phyloP scores from a whole-genome alignment of 2,797 vertebrate species.

The Oceanodroma leucorhoa region DNA sequence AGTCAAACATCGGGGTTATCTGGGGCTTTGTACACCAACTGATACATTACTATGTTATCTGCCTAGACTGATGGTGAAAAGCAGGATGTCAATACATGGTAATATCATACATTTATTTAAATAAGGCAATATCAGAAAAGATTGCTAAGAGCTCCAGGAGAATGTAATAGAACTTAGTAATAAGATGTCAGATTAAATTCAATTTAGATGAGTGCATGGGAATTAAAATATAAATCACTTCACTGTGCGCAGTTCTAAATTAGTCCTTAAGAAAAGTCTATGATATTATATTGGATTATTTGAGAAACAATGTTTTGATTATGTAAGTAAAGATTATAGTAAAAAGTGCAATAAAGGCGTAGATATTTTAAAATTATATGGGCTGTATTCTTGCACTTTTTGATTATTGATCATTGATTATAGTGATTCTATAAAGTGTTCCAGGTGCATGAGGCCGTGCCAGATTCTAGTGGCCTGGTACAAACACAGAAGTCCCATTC shows the following conservation, averaged over 20 bases:
- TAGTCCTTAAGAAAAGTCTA: background rate
- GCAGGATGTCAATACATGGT: background rate
- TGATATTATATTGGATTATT: background rate
- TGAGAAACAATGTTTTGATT: background rate
- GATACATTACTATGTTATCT: background rate
- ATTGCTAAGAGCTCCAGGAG: background rate
- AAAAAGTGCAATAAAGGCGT: background rate
- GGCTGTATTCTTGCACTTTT: background rate
- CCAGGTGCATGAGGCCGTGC: too few relatives aligned
- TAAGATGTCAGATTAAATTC: constrained; percentile 56
- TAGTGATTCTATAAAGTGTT: background rate
- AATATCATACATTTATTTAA: constrained; percentile 9
- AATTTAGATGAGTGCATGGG: constrained; percentile 10
- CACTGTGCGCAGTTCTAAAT: background rate
- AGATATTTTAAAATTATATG: background rate
- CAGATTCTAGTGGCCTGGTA: background rate
- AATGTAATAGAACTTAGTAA: constrained; percentile 20
- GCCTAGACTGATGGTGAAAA: background rate
- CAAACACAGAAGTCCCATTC: background rate
- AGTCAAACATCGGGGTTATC: background rate
- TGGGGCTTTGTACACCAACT: background rate
- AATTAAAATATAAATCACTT: constrained; percentile 46
- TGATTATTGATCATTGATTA: background rate
- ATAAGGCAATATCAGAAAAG: constrained; percentile 2
- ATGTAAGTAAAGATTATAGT: background rate